phyloP scores from a whole-genome alignment of 2,888 invertebrate species.

The Tachina lurida region DNA sequence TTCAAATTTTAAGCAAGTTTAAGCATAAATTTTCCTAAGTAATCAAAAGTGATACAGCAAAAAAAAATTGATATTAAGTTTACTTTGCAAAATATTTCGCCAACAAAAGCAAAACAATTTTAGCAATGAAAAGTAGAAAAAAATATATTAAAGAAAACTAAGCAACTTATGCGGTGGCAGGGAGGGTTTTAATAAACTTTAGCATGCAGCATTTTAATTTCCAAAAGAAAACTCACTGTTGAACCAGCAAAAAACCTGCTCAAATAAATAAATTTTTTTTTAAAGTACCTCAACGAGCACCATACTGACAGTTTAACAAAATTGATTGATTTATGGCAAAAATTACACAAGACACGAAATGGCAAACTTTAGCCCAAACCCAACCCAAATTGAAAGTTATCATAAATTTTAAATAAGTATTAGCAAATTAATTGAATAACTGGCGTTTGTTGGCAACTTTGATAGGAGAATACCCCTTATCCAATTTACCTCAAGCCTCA shows the following conservation, averaged over 20 bases:
- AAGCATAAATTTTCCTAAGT: conserved; percentile 46
- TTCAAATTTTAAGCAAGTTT: conserved; percentile 34
- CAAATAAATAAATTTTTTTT: conserved; percentile 30
- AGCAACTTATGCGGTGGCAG: background rate
- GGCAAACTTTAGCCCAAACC: background rate
- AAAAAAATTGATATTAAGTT: conserved; percentile 22
- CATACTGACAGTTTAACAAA: conserved; percentile 54
- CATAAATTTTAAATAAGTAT: background rate
- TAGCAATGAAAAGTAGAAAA: background rate
- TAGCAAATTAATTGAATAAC: background rate
- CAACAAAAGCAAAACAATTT: conserved; percentile 37
- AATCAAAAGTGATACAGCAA: conserved; percentile 51
- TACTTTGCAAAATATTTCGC: conserved; percentile 47
- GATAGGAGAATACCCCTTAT: too few relatives aligned
- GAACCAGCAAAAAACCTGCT: background rate
- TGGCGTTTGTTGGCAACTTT: background rate
- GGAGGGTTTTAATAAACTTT: conserved; percentile 30
- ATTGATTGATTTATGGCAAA: conserved; percentile 68
- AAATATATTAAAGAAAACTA: conserved; percentile 6
- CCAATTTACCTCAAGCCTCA: background rate
- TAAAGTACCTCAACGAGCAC: conserved; percentile 15
- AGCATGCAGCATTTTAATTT: background rate
- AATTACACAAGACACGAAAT: background rate
- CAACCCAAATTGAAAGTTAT: background rate
- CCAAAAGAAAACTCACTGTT: conserved; percentile 7